Evolutionary conservation across 2,888 invertebrate genomes (phyloP).

Genomic region (Polydrusus pterygomalis): DNA sequence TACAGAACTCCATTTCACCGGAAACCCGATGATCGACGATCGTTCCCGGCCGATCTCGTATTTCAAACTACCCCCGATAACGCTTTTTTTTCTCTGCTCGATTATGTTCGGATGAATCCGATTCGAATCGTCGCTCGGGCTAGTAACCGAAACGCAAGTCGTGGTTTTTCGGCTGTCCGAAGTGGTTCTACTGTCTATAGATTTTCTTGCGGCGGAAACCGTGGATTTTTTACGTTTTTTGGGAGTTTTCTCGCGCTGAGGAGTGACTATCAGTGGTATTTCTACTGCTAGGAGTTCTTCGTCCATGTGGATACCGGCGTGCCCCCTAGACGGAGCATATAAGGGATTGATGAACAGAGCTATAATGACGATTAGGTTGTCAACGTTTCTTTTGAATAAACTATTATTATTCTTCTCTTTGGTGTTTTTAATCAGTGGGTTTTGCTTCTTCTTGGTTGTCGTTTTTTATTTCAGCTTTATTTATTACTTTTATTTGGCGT

Average conservation of each 20-base stretch:
- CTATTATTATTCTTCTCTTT: not conserved
- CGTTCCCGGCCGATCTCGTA: slow-evolving; percentile 69
- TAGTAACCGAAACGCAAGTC: slow-evolving; percentile 53
- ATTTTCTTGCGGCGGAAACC: slow-evolving; percentile 20
- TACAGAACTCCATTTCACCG: slow-evolving; percentile 79
- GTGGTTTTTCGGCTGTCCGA: slow-evolving; percentile 58
- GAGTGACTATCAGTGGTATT: slow-evolving; percentile 68
- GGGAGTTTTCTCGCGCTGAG: slow-evolving; percentile 57
- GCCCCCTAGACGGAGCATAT: slow-evolving; percentile 28
- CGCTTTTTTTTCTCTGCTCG: slow-evolving; percentile 58
- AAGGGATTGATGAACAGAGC: slow-evolving; percentile 31
- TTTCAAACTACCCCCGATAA: slow-evolving; percentile 68
- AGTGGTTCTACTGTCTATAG: slow-evolving; percentile 49
- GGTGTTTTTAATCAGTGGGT: not conserved
- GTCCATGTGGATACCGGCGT: slow-evolving; percentile 58
- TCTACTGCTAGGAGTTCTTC: slow-evolving; percentile 64
- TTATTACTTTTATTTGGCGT: not conserved
- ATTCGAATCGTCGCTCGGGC: slow-evolving; percentile 48
- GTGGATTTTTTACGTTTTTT: slow-evolving; percentile 44
- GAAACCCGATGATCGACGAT: slow-evolving; percentile 65
- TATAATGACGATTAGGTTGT: slow-evolving; percentile 31
- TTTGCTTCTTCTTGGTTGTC: too few relatives aligned
- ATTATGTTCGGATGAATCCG: slow-evolving; percentile 42
- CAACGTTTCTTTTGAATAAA: not conserved
- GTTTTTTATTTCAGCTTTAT: not conserved